Base-by-base conservation (phyloP, 2,113 vertebrate genomes). In the Callocephalon fimbriatum region DNA sequence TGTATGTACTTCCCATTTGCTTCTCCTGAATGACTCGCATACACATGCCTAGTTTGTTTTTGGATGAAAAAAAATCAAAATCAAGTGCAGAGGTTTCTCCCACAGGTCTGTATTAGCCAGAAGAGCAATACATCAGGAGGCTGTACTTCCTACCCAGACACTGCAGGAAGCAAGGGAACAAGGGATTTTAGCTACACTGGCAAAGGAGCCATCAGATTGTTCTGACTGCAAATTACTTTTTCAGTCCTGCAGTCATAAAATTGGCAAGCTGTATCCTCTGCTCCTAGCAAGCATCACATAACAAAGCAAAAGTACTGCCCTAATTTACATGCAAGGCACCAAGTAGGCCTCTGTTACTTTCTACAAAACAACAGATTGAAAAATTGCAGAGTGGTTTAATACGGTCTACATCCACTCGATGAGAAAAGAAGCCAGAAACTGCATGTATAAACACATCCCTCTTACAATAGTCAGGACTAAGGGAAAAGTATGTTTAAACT, bases 391-490 rank as follows among this genome's bases (percentile, higher is more conserved):
- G 50, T 47, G 17, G 67, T 66, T 86, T 86, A 92, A 75, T 26
- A 62, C 35, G 66, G 42, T 83, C 77, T 72, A 32, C 48, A 79
- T 61, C 27, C 42, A 83, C 45, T 76, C 5, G 1, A 61, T 14
- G n/a, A 0, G 1, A 75, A 92, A 68, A 71, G 56, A 63, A 86
- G 27, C 15, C 20, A 79, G 90, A 61, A 83, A n/a, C 16, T 5
- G 14, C 27, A 84, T 20, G 44, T 72, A 26, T 78, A 92, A 96
- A 94, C 67, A 95, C n/a, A 92, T 87, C 22, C 50, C 86, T 77
- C 62, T 74, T 42, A 50, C 5, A 59, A 10, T 94, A 95, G 29
- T 67, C 68, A 90, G 38, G 44, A 72, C 26, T 37, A 92, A 66
- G 22, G 40, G 4, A 15, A 86, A 58, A 84, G 80, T 13, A 77